Base-by-base conservation (phyloP, 2,888 invertebrate species). In the Thysanoteuthis rhombus region DNA sequence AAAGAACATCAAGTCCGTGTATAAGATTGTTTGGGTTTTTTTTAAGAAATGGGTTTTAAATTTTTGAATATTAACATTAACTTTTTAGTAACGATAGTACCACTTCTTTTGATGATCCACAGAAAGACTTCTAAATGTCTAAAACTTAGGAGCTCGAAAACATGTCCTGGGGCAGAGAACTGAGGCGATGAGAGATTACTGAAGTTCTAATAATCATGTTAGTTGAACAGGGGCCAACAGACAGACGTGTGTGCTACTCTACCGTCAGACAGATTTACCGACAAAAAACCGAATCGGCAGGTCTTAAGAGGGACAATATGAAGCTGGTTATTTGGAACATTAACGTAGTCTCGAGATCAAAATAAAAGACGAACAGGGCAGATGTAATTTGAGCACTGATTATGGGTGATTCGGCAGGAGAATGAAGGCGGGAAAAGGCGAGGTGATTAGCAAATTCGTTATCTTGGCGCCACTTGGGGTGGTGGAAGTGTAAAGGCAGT, bases 311-410 rank as follows among this genome's bases (percentile, higher is more conserved):
- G n/a, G n/a, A 75, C n/a, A 36, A 75, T 75, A 12, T 4, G n/a
- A 75, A 75, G n/a, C 75, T n/a, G 75, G 75, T 75, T 75, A 75
- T 75, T 75, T n/a, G n/a, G n/a, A 75, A 75, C 75, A 75, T 75
- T 75, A 75, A 75, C 75, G 75, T n/a, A n/a, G n/a, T 75, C 36
- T 75, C 75, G 16, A 75, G n/a, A 75, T 75, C n/a, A n/a, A 75
- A 75, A n/a, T 75, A 75, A 75, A 75, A 75, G 75, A 75, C n/a
- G 75, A 75, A 19, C 75, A 36, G 75, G 75, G 75, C 75, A 75
- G 75, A 75, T 75, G 75, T 75, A 75, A 75, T 75, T 75, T 75
- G 75, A 75, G 75, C 75, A n/a, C n/a, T 75, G 75, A 75, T 75
- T 75, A 75, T n/a, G 75, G 75, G 22, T n/a, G 75, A n/a, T 75